Percentiles rank a stretch among this genome's conserved stretches.
These are phyloP conservation scores for Gymnocheta viridis DNA, from an alignment of 2,888 invertebrate species.

Conservation along the genomic window DNA sequence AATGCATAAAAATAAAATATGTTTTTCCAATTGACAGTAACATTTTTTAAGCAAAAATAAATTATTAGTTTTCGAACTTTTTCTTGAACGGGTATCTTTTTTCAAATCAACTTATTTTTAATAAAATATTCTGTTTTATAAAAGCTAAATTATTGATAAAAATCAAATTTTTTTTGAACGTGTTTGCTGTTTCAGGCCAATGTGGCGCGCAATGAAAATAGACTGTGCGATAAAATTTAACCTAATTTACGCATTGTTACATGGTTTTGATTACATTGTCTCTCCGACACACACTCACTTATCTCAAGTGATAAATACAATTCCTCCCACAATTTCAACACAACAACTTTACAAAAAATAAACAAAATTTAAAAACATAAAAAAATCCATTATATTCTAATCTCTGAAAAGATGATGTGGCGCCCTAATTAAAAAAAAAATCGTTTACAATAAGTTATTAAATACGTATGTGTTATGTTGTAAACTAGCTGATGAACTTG, in stretches of 20 bases:
- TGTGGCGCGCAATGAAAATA: neutral
- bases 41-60: neutral
- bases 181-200: neutral
- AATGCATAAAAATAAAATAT: neutral
- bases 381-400: neutral
- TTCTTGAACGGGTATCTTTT: too few relatives aligned
- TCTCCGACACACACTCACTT: constrained; percentile 22
- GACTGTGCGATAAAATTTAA: constrained; percentile 51
- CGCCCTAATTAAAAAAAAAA: neutral
- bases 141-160: neutral
- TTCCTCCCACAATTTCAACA: constrained; percentile 65
- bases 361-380: constrained; percentile 9
- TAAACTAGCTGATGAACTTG: constrained; percentile 24
- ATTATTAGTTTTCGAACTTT: too few relatives aligned
- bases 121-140: too few relatives aligned
- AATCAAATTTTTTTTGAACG: neutral
- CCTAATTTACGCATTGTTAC: constrained; percentile 57
- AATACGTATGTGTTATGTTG: neutral
- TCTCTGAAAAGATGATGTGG: constrained; percentile 11
- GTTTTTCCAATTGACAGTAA: neutral
- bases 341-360: constrained; percentile 17
- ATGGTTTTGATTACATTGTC: constrained; percentile 19
- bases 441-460: neutral
- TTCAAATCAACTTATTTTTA: too few relatives aligned
- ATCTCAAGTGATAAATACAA: constrained; percentile 52